Base-by-base conservation (phyloP, 2,888 invertebrate genomes). In the Acronicta aceris region DNA sequence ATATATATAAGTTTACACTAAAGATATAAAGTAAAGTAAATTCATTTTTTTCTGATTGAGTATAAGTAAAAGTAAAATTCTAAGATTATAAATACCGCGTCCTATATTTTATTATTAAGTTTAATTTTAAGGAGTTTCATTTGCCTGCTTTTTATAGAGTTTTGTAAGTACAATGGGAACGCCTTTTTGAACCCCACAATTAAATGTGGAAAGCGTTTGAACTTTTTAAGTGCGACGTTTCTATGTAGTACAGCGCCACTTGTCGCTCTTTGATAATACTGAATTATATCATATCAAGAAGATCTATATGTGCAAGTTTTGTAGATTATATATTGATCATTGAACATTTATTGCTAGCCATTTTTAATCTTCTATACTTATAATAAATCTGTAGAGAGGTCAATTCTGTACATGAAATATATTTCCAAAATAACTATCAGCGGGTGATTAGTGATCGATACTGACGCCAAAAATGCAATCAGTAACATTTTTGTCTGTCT, bases 191-290 rank as follows among this genome's bases (percentile, higher is more conserved):
- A 50, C 38, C 16, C 40, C n/a, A 45, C 55, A 56, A 66, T 55
- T 67, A 51, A 33, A 45, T 68, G 56, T 68, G 61, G 40, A 30
- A 61, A 62, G 43, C 41, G 52, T 62, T 68, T 68, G 51, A 67
- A 61, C 25, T 68, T 68, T 56, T 56, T 30, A 17, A 55, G 48
- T 40, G 40, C 40, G 16, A 43, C 17, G 42, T 21, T 5, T 12
- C 27, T 25, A 21, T 21, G 21, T 21, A 21, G 21, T 21, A 46
- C 43, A 21, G 0, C 25, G 47, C 17, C 13, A 13, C 13, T 54
- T 15, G 54, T 54, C 59, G n/a, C 6, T 25, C 15, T 25, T 25
- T 25, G 17, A 51, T 27, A 50, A 25, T 38, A 15, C 0, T 41
- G 6, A 65, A 59, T 53, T 43, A 48, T 21, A 21, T 49, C 27